Evolutionary conservation across 1,140 invertebrate species (phyloP), one percentile per base, ranked within the genome.

Genomic region (Ceratosolen solmsi): DNA sequence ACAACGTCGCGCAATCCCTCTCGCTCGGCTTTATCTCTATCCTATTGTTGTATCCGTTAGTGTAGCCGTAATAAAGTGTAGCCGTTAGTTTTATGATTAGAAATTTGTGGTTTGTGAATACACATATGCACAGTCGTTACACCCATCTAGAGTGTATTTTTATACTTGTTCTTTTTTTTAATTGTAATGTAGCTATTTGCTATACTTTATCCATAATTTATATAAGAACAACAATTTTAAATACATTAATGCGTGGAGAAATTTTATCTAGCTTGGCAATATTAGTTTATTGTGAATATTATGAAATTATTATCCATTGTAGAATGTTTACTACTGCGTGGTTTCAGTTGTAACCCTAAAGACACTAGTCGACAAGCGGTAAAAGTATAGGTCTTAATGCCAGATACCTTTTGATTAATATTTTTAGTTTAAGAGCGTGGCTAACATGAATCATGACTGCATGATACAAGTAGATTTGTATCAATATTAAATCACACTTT

Each of bases 71-170:
- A 15, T 33, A 33, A 27, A 27, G 25, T 8, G 30, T 30, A 51
- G 76, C 76, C 38, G 63, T n/a, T 54, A 22, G 70, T 51, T 72
- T 60, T 63, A 63, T 76, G 56, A 46, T 41, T 60, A 1, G 2
- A 33, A 11, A 58, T 58, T 25, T 46, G 13, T 46, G 13, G 41
- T 46, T 46, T 5, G 5, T 46, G 41, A 8, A 8, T 13, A 8
- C 41, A 8, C 13, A 8, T 13, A 46, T 46, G 5, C 41, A 46
- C 41, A 8, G 5, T 46, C 13, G 7, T 46, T 46, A 8, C 41
- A 46, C 41, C 7, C 41, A 8, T 46, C 13, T 13, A 46, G 41
- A 46, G n/a, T 46, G 13, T 5, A 63, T 33, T 63, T 20, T 33
- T 25, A 33, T 63, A 33, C 58, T 30, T 25, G 4, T 30, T 60